Base-by-base conservation (phyloP, 2,888 invertebrate genomes). In the Lycaena phlaeas region DNA sequence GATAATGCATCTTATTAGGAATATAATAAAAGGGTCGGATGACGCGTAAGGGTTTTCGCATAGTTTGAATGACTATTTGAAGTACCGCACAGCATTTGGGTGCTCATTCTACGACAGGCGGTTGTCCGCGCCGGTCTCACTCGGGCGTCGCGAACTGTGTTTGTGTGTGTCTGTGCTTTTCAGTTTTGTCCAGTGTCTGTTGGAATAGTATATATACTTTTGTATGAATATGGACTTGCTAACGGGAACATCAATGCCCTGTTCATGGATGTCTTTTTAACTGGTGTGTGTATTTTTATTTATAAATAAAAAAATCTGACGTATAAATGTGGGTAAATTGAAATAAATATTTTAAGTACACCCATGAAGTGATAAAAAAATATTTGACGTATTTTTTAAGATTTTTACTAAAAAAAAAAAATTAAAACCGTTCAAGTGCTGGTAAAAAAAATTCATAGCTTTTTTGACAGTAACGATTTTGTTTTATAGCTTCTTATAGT, bases 181-280 rank as follows among this genome's bases (percentile, higher is more conserved):
- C 34, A 34, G 34, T 64, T 59, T 51, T 60, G 56, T 56, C 61
- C 64, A 71, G 77, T 78, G 78, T 50, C 22, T 40, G 66, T 64
- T 50, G 52, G 53, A 52, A 43, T n/a, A n/a, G n/a, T n/a, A n/a
- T n/a, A n/a, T n/a, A n/a, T n/a, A n/a, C n/a, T 68, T 69, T 50
- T 70, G 65, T 51, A 75, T 73, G 76, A 81, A 81, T 74, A 84
- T 84, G 84, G 76, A 81, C 84, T 84, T 82, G 76, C 68, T 69
- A 62, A 59, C 68, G 71, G 78, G 75, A 57, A 73, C 71, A 68
- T 82, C 82, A 82, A 79, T 84, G 84, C 76, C 64, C 77, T 84
- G 78, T 84, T 84, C 82, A 84, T 84, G 84, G 84, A 84, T 84
- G 81, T 84, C 75, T 73, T 79, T 76, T 81, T 82, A 81, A 84